phyloP scores from a whole-genome alignment of 1,140 invertebrate genomes.

The Drosophila nigromelanica region DNA sequence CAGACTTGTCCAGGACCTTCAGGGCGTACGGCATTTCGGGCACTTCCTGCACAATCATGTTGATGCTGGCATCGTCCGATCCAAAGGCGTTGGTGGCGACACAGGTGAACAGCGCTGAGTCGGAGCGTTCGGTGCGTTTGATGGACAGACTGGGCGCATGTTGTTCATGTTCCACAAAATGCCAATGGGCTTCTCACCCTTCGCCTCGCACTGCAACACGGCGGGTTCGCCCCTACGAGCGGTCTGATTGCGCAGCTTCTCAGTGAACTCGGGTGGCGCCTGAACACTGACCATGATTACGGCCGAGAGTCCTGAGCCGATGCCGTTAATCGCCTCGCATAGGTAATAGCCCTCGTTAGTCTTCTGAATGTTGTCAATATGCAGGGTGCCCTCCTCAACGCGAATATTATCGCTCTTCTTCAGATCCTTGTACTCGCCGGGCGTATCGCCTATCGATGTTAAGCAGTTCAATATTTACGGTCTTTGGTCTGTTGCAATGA shows the following conservation, averaged over 20 bases:
- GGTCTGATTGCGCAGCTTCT: constrained; percentile 95
- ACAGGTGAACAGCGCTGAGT: constrained; percentile 97
- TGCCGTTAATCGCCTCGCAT: constrained; percentile 97
- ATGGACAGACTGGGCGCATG: constrained; percentile 94
- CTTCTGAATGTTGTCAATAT: constrained; percentile 95
- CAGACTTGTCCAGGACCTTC: constrained; percentile 96
- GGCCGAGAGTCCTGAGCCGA: constrained; percentile 96
- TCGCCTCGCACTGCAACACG: constrained; percentile 97
- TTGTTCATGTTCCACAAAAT: constrained; percentile 98
- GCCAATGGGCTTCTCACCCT: constrained; percentile 97
- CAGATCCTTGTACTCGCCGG: constrained; percentile 96
- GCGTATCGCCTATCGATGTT: constrained; percentile 89
- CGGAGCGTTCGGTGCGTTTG: constrained; percentile 93
- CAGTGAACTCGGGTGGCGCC: constrained; percentile 97
- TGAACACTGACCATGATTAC: constrained; percentile 96
- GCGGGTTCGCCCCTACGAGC: constrained; percentile 95
- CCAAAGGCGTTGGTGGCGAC: constrained; percentile 97
- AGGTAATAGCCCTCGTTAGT: constrained; percentile 97
- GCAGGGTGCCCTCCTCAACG: constrained; percentile 95
- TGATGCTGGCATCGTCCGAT: constrained; percentile 97
- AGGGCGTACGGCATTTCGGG: constrained; percentile 96
- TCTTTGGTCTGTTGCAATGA: neutral
- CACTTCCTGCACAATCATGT: constrained; percentile 97
- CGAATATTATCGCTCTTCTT: constrained; percentile 94
- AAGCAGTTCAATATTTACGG: neutral